A percentile compares a stretch with the other conserved stretches of the same genome.
Evolutionary conservation across 2,888 invertebrate species (phyloP).

Genomic region (Acleris holmiana): DNA sequence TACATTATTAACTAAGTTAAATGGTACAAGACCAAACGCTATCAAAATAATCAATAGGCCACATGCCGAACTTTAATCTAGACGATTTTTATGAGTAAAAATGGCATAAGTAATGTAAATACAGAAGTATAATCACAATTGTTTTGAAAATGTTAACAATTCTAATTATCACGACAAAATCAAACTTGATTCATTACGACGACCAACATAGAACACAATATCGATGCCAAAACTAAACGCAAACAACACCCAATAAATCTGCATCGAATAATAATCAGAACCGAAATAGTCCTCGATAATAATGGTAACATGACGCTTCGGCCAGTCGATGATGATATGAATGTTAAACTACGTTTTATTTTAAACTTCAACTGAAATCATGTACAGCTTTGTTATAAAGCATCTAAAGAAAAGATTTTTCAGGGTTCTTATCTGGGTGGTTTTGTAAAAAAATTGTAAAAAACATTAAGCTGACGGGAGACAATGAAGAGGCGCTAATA

Average conservation of each 20-base stretch:
- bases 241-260: constrained; percentile 55
- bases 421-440: background rate
- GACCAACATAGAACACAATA: constrained; percentile 44
- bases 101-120: background rate
- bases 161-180: constrained; percentile 23
- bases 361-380: background rate
- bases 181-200: constrained; percentile 16
- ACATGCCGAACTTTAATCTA: no score
- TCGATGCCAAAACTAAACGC: constrained; percentile 51
- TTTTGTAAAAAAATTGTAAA: background rate
- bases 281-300: constrained; percentile 34
- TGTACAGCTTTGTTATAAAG: no score
- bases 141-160: constrained; percentile 13
- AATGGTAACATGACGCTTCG: constrained; percentile 24
- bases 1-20: no score
- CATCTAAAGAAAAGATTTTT: background rate
- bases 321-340: constrained; percentile 6
- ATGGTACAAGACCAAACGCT: no score
- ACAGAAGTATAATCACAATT: background rate
- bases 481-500: constrained; percentile 64
- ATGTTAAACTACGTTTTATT: constrained; percentile 2
- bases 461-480: constrained; percentile 10
- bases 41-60: no score
- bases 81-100: no score
- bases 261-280: constrained; percentile 39